Percentiles rank a stretch among this genome's conserved stretches.
Conservation (phyloP, 2,113 vertebrate genomes). For the Vimba vimba region DNA sequence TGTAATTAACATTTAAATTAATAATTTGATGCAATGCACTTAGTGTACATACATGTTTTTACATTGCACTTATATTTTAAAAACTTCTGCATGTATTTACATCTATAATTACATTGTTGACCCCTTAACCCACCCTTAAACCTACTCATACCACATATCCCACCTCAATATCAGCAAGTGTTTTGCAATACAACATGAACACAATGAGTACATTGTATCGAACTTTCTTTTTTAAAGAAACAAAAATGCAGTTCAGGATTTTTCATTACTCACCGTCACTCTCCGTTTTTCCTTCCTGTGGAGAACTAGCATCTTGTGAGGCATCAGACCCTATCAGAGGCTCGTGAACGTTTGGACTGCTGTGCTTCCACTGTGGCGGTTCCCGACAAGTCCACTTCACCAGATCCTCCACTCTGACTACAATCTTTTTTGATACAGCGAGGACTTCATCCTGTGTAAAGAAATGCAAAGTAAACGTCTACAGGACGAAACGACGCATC, state of each 20-base stretch:
- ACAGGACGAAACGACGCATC: not conserved
- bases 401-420: slow-evolving; percentile 79
- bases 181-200: no score
- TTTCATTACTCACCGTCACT: slow-evolving; percentile 19
- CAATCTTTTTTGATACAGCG: slow-evolving; percentile 79
- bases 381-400: slow-evolving; percentile 74
- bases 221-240: no score
- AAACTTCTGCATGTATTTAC: no score
- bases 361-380: slow-evolving; percentile 64
- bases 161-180: no score
- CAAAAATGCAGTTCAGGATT: not conserved
- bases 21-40: no score
- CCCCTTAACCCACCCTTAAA: no score
- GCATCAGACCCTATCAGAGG: slow-evolving; percentile 40
- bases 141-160: no score
- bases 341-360: slow-evolving; percentile 35
- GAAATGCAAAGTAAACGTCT: slow-evolving; percentile 2
- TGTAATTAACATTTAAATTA: no score
- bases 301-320: not conserved
- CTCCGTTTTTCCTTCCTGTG: slow-evolving; percentile 33
- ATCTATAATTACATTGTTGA: no score
- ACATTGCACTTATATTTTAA: no score
- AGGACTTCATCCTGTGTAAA: slow-evolving; percentile 78
- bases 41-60: no score
- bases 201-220: no score